A percentile compares a stretch with the other conserved stretches of the same genome.
phyloP scores from a whole-genome alignment of 2,113 vertebrate genomes.

The Labeo catla region DNA sequence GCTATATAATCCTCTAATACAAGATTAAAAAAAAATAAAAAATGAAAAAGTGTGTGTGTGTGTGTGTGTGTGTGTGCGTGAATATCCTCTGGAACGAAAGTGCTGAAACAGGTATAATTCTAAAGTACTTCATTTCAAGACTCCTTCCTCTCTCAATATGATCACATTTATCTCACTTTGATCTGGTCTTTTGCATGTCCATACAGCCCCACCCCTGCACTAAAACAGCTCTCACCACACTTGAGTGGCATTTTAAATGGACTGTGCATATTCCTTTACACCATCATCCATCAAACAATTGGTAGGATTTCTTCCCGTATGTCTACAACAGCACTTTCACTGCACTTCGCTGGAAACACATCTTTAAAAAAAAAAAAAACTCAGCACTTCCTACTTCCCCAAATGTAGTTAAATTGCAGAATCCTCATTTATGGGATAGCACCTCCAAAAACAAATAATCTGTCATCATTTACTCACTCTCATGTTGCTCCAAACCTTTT shows the following conservation, averaged over 20 bases:
- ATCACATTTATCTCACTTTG: slow-evolving; percentile 40
- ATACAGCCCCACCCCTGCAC: slow-evolving; percentile 36
- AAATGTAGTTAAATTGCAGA: background rate
- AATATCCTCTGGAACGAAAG: slow-evolving; percentile 1
- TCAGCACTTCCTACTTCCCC: background rate
- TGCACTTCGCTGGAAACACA: background rate
- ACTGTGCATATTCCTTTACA: slow-evolving; percentile 56
- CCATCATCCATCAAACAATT: slow-evolving; percentile 54
- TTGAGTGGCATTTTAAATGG: slow-evolving; percentile 64
- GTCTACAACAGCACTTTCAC: background rate
- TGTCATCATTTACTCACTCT: background rate
- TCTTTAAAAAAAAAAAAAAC: background rate
- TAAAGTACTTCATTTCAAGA: background rate
- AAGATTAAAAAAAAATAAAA: background rate
- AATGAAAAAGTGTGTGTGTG: background rate
- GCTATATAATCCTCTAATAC: slow-evolving; percentile 8
- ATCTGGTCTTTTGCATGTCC: slow-evolving; percentile 53
- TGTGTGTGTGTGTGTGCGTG: background rate
- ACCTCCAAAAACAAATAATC: background rate
- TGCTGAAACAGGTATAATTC: slow-evolving; percentile 4
- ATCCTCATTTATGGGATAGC: background rate
- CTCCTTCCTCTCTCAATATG: slow-evolving; percentile 3
- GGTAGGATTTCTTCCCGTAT: slow-evolving; percentile 12
- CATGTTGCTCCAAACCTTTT: background rate
- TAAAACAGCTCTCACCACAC: slow-evolving; percentile 1